Evolutionary conservation across 2,113 vertebrate genomes (phyloP).

Genomic region (Varanus salvator): DNA sequence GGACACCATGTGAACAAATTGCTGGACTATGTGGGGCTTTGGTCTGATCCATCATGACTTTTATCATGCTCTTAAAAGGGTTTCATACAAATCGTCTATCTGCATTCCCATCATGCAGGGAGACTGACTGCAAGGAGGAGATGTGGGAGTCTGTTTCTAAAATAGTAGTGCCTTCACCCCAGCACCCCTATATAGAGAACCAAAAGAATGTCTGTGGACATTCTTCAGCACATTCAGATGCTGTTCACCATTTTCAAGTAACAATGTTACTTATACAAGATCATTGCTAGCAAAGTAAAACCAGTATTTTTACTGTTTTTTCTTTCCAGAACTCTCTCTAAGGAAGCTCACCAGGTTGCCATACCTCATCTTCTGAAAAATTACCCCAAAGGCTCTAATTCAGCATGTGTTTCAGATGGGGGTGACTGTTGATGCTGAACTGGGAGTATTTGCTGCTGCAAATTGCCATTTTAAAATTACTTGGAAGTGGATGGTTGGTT

Average conservation of each 20-base stretch:
- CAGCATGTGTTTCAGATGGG: not conserved
- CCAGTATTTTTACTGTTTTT: too few species aligned
- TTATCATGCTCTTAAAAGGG: too few species aligned
- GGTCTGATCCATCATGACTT: too few species aligned
- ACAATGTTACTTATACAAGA: not conserved
- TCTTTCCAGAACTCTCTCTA: not conserved
- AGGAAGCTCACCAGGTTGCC: not conserved
- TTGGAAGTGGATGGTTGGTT: not conserved
- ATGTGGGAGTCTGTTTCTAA: not conserved
- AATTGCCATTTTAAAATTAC: not conserved
- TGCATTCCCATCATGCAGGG: not conserved
- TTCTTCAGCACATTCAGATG: not conserved
- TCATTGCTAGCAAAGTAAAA: not conserved
- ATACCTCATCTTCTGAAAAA: not conserved
- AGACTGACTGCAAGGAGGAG: not conserved
- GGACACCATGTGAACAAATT: too few species aligned
- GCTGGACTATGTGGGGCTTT: too few species aligned
- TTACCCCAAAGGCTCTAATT: not conserved
- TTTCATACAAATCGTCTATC: not conserved
- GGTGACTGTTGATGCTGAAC: not conserved
- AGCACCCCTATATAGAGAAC: not conserved
- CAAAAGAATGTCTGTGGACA: not conserved
- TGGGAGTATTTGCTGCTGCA: not conserved
- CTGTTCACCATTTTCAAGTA: not conserved
- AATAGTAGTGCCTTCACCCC: not conserved